Conservation (phyloP, 2,113 vertebrate species). For the Neogobius melanostomus region DNA sequence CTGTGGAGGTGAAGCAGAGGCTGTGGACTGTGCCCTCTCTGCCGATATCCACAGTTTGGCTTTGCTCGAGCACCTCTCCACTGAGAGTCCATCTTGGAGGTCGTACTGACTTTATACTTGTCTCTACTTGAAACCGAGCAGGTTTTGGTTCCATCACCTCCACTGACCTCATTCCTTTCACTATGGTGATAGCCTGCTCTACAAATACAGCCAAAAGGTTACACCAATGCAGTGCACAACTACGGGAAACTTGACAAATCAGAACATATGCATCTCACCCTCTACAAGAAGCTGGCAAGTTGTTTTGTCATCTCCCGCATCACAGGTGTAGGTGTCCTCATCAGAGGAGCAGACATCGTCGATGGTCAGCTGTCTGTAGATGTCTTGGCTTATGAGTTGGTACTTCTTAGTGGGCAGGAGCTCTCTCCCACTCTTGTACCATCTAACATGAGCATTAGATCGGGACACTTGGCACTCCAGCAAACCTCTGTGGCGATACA, state of each 20-base stretch:
- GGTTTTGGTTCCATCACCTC: slow-evolving; percentile 87
- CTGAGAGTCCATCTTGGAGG: slow-evolving; percentile 88
- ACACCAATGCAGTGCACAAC: neutral
- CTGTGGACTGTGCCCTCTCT: slow-evolving; percentile 85
- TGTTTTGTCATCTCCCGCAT: slow-evolving; percentile 87
- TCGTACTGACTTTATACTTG: slow-evolving; percentile 84
- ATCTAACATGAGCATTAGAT: slow-evolving; percentile 84
- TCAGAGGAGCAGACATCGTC: slow-evolving; percentile 83
- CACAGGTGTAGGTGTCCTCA: slow-evolving; percentile 90
- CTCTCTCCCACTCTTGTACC: slow-evolving; percentile 83
- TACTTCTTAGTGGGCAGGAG: slow-evolving; percentile 79
- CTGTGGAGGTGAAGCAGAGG: slow-evolving; percentile 83
- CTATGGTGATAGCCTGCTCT: slow-evolving; percentile 92
- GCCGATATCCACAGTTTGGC: slow-evolving; percentile 75
- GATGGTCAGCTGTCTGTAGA: slow-evolving; percentile 91
- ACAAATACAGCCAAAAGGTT: slow-evolving; percentile 53
- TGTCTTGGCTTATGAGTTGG: slow-evolving; percentile 83
- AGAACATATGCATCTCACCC: slow-evolving; percentile 73
- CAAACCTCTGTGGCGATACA: slow-evolving; percentile 86
- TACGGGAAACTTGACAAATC: neutral
- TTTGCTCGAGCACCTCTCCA: slow-evolving; percentile 75
- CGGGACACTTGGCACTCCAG: slow-evolving; percentile 95
- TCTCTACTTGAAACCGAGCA: slow-evolving; percentile 88
- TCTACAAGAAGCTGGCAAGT: slow-evolving; percentile 92
- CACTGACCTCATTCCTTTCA: slow-evolving; percentile 82